Conservation (phyloP, 1,140 invertebrate species). For the Aplysia californica region DNA sequence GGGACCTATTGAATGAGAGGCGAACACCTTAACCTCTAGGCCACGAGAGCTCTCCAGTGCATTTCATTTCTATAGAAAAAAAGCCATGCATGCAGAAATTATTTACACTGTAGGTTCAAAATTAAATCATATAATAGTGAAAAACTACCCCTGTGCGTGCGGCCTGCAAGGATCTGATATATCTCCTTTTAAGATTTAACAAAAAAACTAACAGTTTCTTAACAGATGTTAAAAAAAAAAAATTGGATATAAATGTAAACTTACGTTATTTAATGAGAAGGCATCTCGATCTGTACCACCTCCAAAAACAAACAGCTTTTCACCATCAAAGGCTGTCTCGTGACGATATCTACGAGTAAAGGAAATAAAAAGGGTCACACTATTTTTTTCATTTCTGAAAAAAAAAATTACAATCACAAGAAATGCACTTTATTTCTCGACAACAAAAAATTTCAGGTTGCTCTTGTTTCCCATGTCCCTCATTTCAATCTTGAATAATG, state of each 20-base stretch:
- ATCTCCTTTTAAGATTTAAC: background rate
- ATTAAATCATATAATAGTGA: too few species aligned
- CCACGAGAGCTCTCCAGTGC: too few species aligned
- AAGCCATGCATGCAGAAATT: too few species aligned
- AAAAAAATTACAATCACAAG: background rate
- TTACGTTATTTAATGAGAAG: constrained; percentile 22
- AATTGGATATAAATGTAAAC: background rate
- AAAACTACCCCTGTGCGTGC: too few species aligned
- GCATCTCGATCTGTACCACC: constrained; percentile 19
- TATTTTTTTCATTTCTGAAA: background rate
- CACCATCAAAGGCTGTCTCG: constrained; percentile 24
- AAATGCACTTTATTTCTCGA: background rate
- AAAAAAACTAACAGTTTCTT: background rate
- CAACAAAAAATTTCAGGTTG: background rate
- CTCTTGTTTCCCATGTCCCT: too few species aligned
- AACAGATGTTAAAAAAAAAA: background rate
- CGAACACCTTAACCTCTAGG: too few species aligned
- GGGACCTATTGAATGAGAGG: too few species aligned
- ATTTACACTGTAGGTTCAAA: too few species aligned
- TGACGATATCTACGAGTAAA: constrained; percentile 13
- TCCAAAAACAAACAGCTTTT: constrained; percentile 24
- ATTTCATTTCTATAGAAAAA: too few species aligned
- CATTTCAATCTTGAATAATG: too few species aligned
- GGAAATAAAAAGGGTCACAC: background rate
- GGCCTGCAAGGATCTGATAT: too few species aligned